Conservation (phyloP, 53 echinoderm and acorn worm species). For the Patiria pectinifera region DNA sequence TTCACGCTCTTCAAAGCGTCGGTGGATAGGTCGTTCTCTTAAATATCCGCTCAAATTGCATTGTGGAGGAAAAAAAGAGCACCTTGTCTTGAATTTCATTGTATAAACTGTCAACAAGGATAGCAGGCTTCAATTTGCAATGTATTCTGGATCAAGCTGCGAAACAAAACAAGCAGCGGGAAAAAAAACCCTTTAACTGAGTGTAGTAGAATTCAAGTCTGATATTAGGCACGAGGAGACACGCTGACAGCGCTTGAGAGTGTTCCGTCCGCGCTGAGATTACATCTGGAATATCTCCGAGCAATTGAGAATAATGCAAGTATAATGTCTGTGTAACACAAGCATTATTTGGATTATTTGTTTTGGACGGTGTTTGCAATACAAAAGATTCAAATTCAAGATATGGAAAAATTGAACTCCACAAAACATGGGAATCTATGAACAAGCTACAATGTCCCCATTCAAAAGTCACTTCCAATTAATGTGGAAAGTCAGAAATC, state of each 20-base stretch:
- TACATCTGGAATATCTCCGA: neutral
- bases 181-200: neutral
- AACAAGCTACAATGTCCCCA: too few species aligned
- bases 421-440: too few species aligned
- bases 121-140: neutral
- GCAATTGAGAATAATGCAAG: too few species aligned
- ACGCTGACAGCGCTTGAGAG: neutral
- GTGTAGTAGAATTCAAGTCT: neutral
- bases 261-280: neutral
- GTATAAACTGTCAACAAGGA: neutral
- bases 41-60: neutral
- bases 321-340: too few species aligned
- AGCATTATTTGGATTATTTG: too few species aligned
- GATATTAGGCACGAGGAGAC: neutral
- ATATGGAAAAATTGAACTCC: too few species aligned
- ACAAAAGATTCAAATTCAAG: too few species aligned
- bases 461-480: too few species aligned
- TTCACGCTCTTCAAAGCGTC: neutral
- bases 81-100: conserved; percentile 1
- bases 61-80: neutral
- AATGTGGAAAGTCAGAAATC: too few species aligned
- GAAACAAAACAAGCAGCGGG: neutral
- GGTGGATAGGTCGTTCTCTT: neutral
- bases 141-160: neutral
- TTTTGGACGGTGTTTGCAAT: too few species aligned